A percentile compares a stretch with the other conserved stretches of the same genome.
Conservation (phyloP, 2,797 vertebrate species). For the Gymnocypris eckloni region DNA sequence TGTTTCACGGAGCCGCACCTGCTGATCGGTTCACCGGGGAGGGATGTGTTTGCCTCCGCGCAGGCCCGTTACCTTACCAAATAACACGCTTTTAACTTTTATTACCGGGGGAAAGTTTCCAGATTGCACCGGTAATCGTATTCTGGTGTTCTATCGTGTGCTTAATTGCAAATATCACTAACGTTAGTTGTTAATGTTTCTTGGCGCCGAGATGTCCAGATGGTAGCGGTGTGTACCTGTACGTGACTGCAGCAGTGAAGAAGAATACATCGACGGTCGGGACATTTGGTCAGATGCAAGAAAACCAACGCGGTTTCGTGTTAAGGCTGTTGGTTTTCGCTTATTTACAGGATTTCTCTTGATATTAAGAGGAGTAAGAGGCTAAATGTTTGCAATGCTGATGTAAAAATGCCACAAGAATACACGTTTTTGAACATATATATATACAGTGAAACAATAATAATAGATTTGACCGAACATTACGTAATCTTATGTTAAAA, state of each 20-base stretch:
- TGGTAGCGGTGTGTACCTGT: slow-evolving; percentile 19
- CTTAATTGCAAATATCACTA: no score
- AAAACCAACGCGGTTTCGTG: no score
- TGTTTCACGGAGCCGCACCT: slow-evolving; percentile 36
- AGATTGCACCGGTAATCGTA: background rate
- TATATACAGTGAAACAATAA: background rate
- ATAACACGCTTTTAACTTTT: slow-evolving; percentile 21
- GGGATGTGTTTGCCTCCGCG: background rate
- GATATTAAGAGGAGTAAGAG: background rate
- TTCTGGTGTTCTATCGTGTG: background rate
- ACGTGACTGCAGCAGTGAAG: background rate
- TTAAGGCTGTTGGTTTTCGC: background rate
- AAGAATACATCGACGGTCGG: background rate
- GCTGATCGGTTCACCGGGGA: slow-evolving; percentile 20
- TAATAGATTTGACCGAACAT: background rate
- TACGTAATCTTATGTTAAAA: no score
- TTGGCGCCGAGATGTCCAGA: background rate
- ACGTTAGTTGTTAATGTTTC: background rate
- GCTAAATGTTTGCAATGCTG: background rate
- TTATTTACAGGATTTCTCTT: background rate
- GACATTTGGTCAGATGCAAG: background rate
- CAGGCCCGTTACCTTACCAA: slow-evolving; percentile 30
- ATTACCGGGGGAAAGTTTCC: slow-evolving; percentile 10
- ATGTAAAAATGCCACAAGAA: background rate
- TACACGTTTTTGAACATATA: no score